Evolutionary conservation across 2,113 vertebrate species (phyloP).

Genomic region (Edolisoma coerulescens): DNA sequence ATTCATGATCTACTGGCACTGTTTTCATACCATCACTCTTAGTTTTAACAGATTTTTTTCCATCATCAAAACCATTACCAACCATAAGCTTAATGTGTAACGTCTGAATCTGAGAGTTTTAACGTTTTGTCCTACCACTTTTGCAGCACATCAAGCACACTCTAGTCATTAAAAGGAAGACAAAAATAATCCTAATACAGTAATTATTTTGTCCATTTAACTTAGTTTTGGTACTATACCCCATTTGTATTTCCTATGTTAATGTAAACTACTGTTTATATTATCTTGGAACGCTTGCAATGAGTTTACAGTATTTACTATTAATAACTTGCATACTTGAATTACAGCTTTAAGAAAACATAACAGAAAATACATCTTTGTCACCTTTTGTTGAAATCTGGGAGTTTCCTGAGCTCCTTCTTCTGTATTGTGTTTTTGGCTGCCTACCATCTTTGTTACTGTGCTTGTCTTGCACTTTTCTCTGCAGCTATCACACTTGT

Average conservation of each 20-base stretch:
- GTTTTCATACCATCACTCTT: neutral
- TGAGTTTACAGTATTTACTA: neutral
- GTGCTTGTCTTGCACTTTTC: neutral
- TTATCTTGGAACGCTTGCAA: neutral
- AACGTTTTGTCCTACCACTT: neutral
- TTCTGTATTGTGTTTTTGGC: slow-evolving; percentile 21
- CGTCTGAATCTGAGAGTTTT: neutral
- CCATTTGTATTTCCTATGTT: neutral
- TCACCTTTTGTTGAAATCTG: slow-evolving; percentile 62
- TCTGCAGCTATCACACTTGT: neutral
- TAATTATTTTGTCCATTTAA: neutral
- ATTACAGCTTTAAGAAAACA: neutral
- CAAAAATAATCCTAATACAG: neutral
- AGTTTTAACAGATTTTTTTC: neutral
- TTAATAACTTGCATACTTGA: neutral
- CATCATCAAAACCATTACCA: neutral
- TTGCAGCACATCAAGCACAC: neutral
- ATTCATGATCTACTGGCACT: neutral
- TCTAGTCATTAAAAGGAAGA: neutral
- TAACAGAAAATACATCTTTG: neutral
- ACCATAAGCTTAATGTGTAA: neutral
- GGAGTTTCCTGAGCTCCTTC: neutral
- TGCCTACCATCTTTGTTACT: slow-evolving; percentile 38
- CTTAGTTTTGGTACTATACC: neutral
- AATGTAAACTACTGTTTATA: neutral